Evolutionary conservation across 2,888 invertebrate genomes (phyloP), one percentile per base, ranked within the genome.

Genomic region (Caradrina kadenii): DNA sequence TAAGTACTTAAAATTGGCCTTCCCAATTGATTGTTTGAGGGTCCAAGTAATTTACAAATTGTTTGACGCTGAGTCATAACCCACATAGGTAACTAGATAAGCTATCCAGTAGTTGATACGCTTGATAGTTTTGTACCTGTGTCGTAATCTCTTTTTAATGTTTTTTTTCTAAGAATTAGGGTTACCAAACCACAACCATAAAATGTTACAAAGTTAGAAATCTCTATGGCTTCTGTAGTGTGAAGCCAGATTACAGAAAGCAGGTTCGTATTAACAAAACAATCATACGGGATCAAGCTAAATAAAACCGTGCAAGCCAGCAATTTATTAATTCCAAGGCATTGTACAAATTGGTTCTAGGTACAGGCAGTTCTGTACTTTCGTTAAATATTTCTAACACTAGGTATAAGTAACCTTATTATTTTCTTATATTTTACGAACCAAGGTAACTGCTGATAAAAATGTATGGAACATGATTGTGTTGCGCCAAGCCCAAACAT

Each of bases 21-120:
- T 21, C 11, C 42, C 4, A 66, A 42, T 22, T 0, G 0, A 22
- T 58, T 56, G 17, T 49, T 31, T 55, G 7, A 26, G 21, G 17
- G 11, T 5, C 19, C 11, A 31, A 39, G 8, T 56, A 1, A 50
- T 31, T 21, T n/a, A 67, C 19, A 73, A 54, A 74, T 49, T 35
- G 1, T 15, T 70, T 67, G 15, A 55, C 42, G 49, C 22, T 75
- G 76, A 71, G 45, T 71, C 70, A 71, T n/a, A 17, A 13, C 49
- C 31, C 49, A 42, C 55, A 53, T 5, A 11, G 8, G 11, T 48
- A n/a, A n/a, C n/a, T n/a, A 49, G 19, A 31, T 73, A 48, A 19
- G 39, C 17, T 39, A 31, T 22, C 5, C 10, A 35, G 35, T 45
- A 72, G n/a, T 22, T 35, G 19, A 58, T 26, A 26, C 39, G 15